These are phyloP conservation scores for Gobionotothen gibberifrons DNA, from an alignment of 2,797 vertebrate genomes.

Conservation along the genomic window DNA sequence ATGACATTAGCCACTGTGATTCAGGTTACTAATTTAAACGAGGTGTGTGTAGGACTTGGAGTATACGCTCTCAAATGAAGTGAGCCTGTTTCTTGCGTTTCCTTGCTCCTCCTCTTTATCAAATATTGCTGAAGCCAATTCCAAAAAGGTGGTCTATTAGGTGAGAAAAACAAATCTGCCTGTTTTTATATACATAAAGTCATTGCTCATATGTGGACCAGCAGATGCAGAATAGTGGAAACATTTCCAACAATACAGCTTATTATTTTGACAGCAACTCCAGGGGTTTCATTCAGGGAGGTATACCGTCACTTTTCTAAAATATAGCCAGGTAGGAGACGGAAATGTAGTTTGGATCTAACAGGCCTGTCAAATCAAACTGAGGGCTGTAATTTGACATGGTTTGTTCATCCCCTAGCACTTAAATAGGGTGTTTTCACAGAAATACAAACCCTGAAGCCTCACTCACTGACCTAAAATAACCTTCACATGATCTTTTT, in stretches of 20 bases:
- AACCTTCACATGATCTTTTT: constrained; percentile 13
- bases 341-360: constrained; percentile 65
- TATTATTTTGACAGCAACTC: constrained; percentile 53
- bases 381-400: constrained; percentile 79
- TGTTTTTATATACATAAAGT: constrained; percentile 20
- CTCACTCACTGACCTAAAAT: constrained; percentile 42
- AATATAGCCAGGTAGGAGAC: constrained; percentile 53
- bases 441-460: constrained; percentile 55
- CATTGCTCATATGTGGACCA: constrained; percentile 31
- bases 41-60: not conserved
- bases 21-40: constrained; percentile 6
- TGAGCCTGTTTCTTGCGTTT: constrained; percentile 2
- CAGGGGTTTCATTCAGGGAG: constrained; percentile 22
- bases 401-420: constrained; percentile 70
- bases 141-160: constrained; percentile 16
- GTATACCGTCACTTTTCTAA: constrained; percentile 16
- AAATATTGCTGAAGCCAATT: constrained; percentile 21
- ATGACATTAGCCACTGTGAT: constrained; percentile 23
- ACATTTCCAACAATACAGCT: constrained; percentile 28
- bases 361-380: constrained; percentile 77
- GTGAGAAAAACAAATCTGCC: not conserved
- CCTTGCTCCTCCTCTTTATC: constrained; percentile 18
- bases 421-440: constrained; percentile 51
- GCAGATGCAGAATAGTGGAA: constrained; percentile 14
- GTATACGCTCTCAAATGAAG: not conserved